Conservation (phyloP, 2,888 invertebrate genomes). For the Chorisops tibialis region DNA sequence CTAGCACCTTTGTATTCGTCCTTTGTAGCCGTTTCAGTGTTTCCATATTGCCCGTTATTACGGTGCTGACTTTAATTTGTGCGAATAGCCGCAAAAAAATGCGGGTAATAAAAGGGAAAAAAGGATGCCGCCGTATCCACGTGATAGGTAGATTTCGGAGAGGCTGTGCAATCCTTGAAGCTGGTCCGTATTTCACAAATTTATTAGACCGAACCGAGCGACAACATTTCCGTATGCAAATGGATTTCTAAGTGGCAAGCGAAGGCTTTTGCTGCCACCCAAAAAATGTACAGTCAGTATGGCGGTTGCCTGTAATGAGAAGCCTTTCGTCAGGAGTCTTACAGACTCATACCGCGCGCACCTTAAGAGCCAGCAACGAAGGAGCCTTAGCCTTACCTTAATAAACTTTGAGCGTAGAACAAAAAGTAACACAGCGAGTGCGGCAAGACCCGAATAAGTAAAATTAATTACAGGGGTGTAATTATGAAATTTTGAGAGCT, state of each 20-base stretch:
- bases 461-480: slow-evolving; percentile 13
- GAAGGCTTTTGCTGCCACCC: background rate
- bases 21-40: too few relatives aligned
- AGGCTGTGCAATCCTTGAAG: too few relatives aligned
- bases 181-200: background rate
- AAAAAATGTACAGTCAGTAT: background rate
- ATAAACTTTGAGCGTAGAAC: background rate
- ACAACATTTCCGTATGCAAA: slow-evolving; percentile 17
- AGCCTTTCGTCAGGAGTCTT: background rate
- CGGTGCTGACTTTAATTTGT: too few relatives aligned
- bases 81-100: too few relatives aligned
- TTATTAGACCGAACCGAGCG: slow-evolving; percentile 6
- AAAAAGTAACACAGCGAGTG: background rate
- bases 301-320: background rate
- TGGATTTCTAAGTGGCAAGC: slow-evolving; percentile 5
- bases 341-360: background rate
- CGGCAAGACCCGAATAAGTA: background rate
- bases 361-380: too few relatives aligned
- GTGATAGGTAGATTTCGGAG: too few relatives aligned
- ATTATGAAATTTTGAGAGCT: slow-evolving; percentile 14
- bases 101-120: too few relatives aligned
- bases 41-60: too few relatives aligned
- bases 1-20: too few relatives aligned
- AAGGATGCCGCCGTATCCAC: too few relatives aligned
- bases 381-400: too few relatives aligned